Conservation (phyloP, 2,113 vertebrate genomes). For the Bombycilla garrulus region DNA sequence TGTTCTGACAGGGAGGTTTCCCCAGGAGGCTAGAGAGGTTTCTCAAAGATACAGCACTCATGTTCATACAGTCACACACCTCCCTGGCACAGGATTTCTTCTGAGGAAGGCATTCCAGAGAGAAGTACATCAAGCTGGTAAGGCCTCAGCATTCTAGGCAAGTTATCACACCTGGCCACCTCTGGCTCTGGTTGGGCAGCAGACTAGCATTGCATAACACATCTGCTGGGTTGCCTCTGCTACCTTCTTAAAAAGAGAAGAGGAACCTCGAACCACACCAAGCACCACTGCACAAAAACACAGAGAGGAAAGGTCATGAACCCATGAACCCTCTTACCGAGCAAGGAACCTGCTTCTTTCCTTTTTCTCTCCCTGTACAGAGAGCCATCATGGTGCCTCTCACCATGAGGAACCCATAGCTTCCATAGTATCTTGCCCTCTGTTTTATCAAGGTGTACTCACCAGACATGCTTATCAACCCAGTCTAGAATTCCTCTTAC, state of each 20-base stretch:
- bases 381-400: background rate
- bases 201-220: background rate
- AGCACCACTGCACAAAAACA: background rate
- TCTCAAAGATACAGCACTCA: background rate
- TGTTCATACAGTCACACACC: fast-evolving
- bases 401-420: fast-evolving
- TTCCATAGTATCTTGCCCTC: background rate
- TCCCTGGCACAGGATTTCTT: background rate
- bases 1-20: background rate
- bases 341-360: background rate
- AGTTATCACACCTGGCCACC: background rate
- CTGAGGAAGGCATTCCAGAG: background rate
- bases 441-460: background rate
- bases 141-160: background rate
- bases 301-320: background rate
- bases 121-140: background rate
- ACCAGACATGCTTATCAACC: background rate
- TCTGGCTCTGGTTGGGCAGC: background rate
- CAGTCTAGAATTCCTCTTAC: background rate
- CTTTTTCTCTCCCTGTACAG: background rate
- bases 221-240: background rate
- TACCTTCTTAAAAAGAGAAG: background rate
- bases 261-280: fast-evolving
- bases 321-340: background rate
- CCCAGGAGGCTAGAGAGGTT: background rate